Percentiles rank a stretch among this genome's conserved stretches.
These are phyloP conservation scores for Ricordea florida DNA, from an alignment of 92 coral and sea anemone genomes.

Conservation along the genomic window DNA sequence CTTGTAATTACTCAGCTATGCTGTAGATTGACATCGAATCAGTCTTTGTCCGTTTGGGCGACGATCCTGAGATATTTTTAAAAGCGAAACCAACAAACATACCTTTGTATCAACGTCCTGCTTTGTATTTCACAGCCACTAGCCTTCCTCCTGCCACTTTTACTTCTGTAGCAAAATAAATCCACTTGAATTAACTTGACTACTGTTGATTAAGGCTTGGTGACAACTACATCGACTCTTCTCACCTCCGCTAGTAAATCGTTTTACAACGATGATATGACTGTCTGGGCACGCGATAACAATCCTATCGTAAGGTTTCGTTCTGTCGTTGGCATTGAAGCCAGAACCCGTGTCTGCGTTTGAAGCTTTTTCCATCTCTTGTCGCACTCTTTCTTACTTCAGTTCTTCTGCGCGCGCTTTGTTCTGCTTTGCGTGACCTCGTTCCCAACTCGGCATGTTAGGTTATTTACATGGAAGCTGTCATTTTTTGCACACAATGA, in stretches of 20 bases:
- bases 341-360: neutral
- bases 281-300: constrained; percentile 32
- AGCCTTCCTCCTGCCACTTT: constrained; percentile 27
- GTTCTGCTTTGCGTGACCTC: too few species aligned
- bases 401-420: too few species aligned
- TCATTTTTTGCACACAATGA: too few species aligned
- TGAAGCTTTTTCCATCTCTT: constrained; percentile 5
- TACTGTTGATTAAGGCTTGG: neutral
- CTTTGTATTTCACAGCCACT: constrained; percentile 6
- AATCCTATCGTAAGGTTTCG: constrained; percentile 14
- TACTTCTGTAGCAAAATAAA: constrained; percentile 19
- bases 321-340: neutral
- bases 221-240: neutral
- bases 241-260: constrained; percentile 42
- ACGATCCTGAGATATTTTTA: too few species aligned
- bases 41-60: too few species aligned
- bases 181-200: neutral
- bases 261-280: constrained; percentile 34
- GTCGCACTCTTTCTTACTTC: too few species aligned
- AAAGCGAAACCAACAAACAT: neutral
- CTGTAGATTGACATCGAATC: too few species aligned
- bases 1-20: too few species aligned
- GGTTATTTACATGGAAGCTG: too few species aligned
- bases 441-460: too few species aligned
- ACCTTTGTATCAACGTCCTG: constrained; percentile 4